Conservation (phyloP, 2,888 invertebrate genomes). For the Julus scanicus region DNA sequence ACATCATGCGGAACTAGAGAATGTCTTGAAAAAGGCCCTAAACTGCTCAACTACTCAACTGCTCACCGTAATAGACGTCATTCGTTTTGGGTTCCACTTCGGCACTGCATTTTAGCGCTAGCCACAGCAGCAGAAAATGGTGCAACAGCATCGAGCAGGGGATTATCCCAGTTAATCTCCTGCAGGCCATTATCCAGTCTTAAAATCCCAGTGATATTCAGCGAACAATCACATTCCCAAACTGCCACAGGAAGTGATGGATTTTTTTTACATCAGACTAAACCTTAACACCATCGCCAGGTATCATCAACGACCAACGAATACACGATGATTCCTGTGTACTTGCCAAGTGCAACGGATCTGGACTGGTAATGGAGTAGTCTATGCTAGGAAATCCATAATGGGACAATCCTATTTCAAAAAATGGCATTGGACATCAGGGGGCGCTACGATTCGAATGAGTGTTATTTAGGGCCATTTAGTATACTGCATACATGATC, state of each 20-base stretch:
- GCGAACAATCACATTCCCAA: conserved; percentile 38
- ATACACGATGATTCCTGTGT: neutral
- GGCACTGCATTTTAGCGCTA: neutral
- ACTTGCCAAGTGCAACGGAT: neutral
- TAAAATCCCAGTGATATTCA: neutral
- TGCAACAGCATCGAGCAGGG: neutral
- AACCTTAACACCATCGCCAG: neutral
- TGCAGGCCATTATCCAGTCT: conserved; percentile 10
- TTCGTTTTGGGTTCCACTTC: neutral
- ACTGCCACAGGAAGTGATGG: neutral
- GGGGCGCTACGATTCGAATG: too few species aligned
- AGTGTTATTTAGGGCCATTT: too few species aligned
- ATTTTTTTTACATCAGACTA: neutral
- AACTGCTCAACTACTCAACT: neutral
- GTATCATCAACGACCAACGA: neutral
- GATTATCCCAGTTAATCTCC: neutral
- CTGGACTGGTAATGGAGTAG: neutral
- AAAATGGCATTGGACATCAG: too few species aligned
- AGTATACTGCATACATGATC: too few species aligned
- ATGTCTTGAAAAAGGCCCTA: neutral
- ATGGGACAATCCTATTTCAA: too few species aligned
- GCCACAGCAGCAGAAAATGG: neutral
- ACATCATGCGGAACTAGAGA: too few species aligned
- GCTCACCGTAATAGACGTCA: neutral
- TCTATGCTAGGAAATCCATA: too few species aligned